phyloP scores from a whole-genome alignment of 1,140 invertebrate genomes.

The Oreohelix idahoensis region DNA sequence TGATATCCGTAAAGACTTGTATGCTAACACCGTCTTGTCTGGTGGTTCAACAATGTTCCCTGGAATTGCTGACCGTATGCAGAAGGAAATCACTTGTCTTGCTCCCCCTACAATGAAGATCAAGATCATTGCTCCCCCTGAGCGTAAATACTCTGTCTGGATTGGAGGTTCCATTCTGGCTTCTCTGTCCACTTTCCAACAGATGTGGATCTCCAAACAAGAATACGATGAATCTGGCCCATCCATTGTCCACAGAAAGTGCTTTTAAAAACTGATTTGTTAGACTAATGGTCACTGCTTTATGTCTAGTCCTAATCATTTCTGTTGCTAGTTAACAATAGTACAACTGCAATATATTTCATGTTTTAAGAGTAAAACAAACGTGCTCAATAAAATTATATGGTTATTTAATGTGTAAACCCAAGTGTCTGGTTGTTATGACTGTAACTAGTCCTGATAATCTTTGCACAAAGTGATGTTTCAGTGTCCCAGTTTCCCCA shows the following conservation, averaged over 20 bases:
- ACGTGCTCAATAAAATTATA: too few species aligned
- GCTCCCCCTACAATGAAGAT: constrained; percentile 50
- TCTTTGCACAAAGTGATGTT: too few species aligned
- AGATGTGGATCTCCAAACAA: constrained; percentile 63
- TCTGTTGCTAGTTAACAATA: too few species aligned
- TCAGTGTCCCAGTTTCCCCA: too few species aligned
- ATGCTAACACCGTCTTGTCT: constrained; percentile 82
- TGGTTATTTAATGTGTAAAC: too few species aligned
- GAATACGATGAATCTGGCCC: constrained; percentile 30
- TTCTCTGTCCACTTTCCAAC: constrained; percentile 20
- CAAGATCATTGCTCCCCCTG: constrained; percentile 71
- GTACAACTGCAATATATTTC: too few species aligned
- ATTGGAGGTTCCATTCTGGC: constrained; percentile 73
- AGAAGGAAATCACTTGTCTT: constrained; percentile 76
- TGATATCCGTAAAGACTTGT: constrained; percentile 90
- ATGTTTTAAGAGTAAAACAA: too few species aligned
- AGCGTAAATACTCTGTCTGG: constrained; percentile 69
- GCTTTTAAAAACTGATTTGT: too few species aligned
- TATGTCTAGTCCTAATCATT: too few species aligned
- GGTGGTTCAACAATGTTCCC: constrained; percentile 87
- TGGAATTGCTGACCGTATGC: constrained; percentile 86
- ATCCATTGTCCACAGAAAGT: constrained; percentile 43
- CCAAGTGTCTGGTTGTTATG: too few species aligned
- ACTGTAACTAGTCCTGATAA: too few species aligned
- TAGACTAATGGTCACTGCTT: too few species aligned